Evolutionary conservation across 2,888 invertebrate species (phyloP).

Genomic region (Entomobrya multifasciata): DNA sequence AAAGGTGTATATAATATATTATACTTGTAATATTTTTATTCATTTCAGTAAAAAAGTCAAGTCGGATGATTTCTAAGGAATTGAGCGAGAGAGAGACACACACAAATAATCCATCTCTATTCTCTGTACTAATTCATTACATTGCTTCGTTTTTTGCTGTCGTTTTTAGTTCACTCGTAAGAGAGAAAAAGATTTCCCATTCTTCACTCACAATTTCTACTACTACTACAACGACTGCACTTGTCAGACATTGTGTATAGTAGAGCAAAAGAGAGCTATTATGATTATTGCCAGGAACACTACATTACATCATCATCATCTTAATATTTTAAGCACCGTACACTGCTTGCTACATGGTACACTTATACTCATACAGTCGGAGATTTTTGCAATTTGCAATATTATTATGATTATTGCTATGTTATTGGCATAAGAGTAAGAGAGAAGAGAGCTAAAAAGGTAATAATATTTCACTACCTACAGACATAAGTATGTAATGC

Average conservation of each 20-base stretch:
- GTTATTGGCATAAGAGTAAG: conserved; percentile 29
- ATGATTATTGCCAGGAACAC: conserved; percentile 17
- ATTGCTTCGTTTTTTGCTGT: neutral
- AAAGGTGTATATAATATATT: neutral
- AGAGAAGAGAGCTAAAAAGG: conserved; percentile 14
- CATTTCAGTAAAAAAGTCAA: neutral
- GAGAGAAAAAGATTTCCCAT: neutral
- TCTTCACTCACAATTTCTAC: neutral
- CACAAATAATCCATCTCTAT: neutral
- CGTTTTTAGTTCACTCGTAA: neutral
- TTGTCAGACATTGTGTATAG: neutral
- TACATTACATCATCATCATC: neutral
- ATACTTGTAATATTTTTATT: neutral
- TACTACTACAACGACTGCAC: no score
- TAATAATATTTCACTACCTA: neutral
- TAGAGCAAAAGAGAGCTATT: neutral
- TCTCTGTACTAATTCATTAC: neutral
- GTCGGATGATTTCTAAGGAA: neutral
- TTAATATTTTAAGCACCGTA: no score
- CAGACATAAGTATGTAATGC: neutral
- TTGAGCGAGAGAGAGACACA: no score
- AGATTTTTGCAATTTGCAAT: conserved; percentile 18
- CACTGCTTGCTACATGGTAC: neutral
- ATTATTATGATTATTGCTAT: conserved; percentile 35
- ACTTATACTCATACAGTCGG: neutral